These are phyloP conservation scores for Clarias gariepinus DNA, from an alignment of 2,113 vertebrate genomes.

Conservation along the genomic window DNA sequence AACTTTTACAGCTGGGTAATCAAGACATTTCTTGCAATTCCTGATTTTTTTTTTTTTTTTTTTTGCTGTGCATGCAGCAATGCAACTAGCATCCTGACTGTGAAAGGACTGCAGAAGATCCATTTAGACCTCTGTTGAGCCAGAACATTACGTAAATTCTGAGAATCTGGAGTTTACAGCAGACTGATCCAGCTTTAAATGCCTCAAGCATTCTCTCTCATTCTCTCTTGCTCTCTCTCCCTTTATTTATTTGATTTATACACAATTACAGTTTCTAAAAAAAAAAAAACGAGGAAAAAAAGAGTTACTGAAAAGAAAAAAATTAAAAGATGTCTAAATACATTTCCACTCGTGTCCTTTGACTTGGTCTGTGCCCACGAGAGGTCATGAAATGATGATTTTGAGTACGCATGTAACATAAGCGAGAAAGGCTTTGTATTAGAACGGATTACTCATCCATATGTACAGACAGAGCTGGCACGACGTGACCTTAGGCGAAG, in stretches of 20 bases:
- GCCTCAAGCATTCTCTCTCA: neutral
- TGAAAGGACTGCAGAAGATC: slow-evolving; percentile 6
- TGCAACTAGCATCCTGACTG: neutral
- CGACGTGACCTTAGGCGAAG: neutral
- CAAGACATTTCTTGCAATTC: neutral
- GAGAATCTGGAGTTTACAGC: slow-evolving; percentile 17
- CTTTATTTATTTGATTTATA: slow-evolving; percentile 1
- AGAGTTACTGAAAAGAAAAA: neutral
- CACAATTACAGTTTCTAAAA: neutral
- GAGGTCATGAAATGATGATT: neutral
- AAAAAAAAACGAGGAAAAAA: neutral
- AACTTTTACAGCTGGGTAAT: neutral
- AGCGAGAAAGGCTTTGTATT: neutral
- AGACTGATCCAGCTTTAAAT: slow-evolving; percentile 13
- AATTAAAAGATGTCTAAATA: neutral
- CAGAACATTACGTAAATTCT: slow-evolving; percentile 12
- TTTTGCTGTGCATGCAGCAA: neutral
- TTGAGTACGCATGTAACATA: neutral
- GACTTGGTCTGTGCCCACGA: neutral
- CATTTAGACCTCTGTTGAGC: slow-evolving; percentile 16
- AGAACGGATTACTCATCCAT: neutral
- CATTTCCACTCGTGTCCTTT: neutral
- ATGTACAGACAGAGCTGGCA: neutral
- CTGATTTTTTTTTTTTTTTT: too few relatives aligned
- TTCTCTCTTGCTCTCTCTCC: neutral